These are phyloP conservation scores for Bursaphelenchus okinawaensis DNA, from an alignment of 2,888 invertebrate species.

Conservation along the genomic window DNA sequence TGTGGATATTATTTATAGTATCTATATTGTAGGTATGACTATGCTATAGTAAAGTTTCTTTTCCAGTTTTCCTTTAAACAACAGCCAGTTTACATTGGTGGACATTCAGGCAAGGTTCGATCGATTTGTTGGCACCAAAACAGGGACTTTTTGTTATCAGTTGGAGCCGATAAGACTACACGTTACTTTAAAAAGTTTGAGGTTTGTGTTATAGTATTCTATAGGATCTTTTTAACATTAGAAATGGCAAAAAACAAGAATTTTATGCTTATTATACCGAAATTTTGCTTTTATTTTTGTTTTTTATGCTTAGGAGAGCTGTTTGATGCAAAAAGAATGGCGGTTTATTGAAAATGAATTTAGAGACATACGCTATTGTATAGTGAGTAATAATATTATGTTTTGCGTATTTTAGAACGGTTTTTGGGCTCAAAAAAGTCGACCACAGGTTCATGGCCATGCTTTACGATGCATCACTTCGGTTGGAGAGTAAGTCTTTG, in stretches of 20 bases:
- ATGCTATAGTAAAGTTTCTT: too few species aligned
- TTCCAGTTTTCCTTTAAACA: conserved; percentile 3
- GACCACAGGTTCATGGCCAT: conserved; percentile 14
- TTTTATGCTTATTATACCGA: too few species aligned
- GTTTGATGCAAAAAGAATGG: too few species aligned
- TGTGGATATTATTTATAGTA: too few species aligned
- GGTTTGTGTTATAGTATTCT: neutral
- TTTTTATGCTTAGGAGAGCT: too few species aligned
- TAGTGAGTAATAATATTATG: too few species aligned
- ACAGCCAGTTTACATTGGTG: conserved; percentile 5
- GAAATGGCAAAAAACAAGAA: too few species aligned
- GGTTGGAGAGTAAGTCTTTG: neutral
- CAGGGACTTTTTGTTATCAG: conserved; percentile 3
- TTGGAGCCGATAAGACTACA: conserved; percentile 11
- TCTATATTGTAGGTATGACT: too few species aligned
- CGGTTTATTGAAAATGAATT: too few species aligned
- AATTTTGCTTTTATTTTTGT: too few species aligned
- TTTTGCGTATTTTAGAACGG: conserved; percentile 1
- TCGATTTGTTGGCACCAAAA: neutral
- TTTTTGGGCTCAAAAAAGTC: conserved; percentile 1
- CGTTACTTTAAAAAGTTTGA: conserved; percentile 6
- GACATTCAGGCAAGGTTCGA: conserved; percentile 11
- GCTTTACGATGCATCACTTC: conserved; percentile 9
- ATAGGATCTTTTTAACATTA: too few species aligned
- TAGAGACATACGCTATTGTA: too few species aligned